These are phyloP conservation scores for Brotula barbata DNA, from an alignment of 2,797 vertebrate genomes.

Conservation along the genomic window DNA sequence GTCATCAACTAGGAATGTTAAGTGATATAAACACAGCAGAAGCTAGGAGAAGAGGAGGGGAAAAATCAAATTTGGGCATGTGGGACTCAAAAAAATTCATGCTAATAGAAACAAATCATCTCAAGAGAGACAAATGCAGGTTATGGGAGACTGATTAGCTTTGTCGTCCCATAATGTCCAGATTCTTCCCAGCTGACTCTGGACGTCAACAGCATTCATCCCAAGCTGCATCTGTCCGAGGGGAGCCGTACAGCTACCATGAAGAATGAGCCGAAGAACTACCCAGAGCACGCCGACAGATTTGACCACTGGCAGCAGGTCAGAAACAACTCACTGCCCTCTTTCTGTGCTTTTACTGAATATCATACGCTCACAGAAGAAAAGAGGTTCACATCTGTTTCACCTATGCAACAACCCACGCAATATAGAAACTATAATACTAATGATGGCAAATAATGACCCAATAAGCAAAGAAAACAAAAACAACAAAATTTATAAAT, in stretches of 20 bases:
- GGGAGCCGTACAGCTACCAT: slow-evolving; percentile 75
- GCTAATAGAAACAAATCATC: not conserved
- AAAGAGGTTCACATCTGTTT: too few species aligned
- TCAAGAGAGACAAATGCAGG: not conserved
- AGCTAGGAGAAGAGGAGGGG: too few species aligned
- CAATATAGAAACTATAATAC: too few species aligned
- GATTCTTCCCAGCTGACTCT: slow-evolving; percentile 71
- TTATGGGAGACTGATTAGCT: not conserved
- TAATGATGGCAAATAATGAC: too few species aligned
- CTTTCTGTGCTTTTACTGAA: too few species aligned
- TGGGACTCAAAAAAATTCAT: not conserved
- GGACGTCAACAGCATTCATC: slow-evolving; percentile 75
- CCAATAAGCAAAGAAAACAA: too few species aligned
- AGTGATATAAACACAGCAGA: too few species aligned
- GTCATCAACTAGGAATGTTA: too few species aligned
- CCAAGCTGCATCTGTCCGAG: slow-evolving; percentile 76
- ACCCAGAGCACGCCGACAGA: slow-evolving; percentile 76
- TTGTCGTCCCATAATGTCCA: slow-evolving; percentile 35
- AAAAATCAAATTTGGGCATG: too few species aligned
- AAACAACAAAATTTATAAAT: too few species aligned
- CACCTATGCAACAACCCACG: too few species aligned
- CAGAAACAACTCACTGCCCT: slow-evolving; percentile 9
- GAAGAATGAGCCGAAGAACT: slow-evolving; percentile 73
- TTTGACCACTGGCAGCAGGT: slow-evolving; percentile 84
- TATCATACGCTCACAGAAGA: too few species aligned